Evolutionary conservation across 2,113 vertebrate genomes (phyloP), one percentile per base, ranked within the genome.

Genomic region (Pseudorhombus dupliciocellatus): DNA sequence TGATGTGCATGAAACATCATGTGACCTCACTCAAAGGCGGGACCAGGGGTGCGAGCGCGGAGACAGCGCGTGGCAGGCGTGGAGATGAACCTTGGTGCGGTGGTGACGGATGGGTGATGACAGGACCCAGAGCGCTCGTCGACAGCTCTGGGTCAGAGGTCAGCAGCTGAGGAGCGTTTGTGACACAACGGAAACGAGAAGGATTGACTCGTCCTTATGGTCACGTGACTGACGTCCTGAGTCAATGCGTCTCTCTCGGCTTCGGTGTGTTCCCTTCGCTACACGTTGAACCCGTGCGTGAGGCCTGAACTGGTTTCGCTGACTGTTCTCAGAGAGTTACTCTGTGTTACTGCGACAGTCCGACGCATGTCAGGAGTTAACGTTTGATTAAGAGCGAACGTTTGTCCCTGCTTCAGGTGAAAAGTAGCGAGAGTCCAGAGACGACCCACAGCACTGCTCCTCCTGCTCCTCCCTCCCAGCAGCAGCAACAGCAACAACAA

Each of bases 351-450:
- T n/a, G n/a, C n/a, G n/a, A n/a, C n/a, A n/a, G n/a, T n/a, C n/a
- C n/a, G n/a, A n/a, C n/a, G n/a, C n/a, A n/a, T n/a, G n/a, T n/a
- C n/a, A n/a, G n/a, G n/a, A n/a, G n/a, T 34, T 11, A 2, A 10
- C 3, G 31, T 34, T 31, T 9, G 10, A 31, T 31, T 9, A 9
- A 67, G 14, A 28, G 2, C 7, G 15, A 37, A 14, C 46, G 1
- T 24, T 4, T 48, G 1, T 2, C n/a, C 78, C 6, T 46, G 3
- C 48, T 74, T 62, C 76, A 96, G 95, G 88, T 88, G 74, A 95
- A 95, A 87, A 84, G 86, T 28, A 94, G 95, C 74, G 95, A 96
- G 50, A 84, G 90, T 67, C 82, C 89, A 40, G 92, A 94, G 60
- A 93, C 93, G 81, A 55, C 70, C 57, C 83, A 81, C 21, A 57